phyloP scores from a whole-genome alignment of 2,888 invertebrate genomes.

The Leucoma salicis region DNA sequence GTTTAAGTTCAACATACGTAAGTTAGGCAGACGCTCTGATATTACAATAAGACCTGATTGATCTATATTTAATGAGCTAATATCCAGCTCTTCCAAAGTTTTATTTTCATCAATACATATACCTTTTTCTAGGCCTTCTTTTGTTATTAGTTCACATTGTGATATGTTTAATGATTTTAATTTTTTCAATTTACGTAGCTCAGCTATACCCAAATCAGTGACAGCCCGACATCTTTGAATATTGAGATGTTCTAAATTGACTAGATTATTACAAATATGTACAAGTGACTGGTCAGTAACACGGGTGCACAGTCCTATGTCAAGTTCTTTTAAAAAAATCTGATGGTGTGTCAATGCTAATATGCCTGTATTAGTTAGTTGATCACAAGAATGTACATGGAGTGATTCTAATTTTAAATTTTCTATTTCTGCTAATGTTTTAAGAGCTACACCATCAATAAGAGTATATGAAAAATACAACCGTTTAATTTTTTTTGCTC shows the following conservation, averaged over 20 bases:
- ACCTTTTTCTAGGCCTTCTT: constrained; percentile 83
- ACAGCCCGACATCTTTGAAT: constrained; percentile 85
- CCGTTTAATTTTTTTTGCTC: constrained; percentile 78
- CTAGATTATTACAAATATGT: constrained; percentile 81
- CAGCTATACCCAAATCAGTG: constrained; percentile 82
- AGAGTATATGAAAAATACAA: constrained; percentile 86
- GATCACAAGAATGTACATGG: constrained; percentile 82
- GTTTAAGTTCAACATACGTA: constrained; percentile 84
- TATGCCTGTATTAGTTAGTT: constrained; percentile 83
- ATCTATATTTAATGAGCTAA: constrained; percentile 83
- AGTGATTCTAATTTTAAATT: constrained; percentile 77
- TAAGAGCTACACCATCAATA: constrained; percentile 84
- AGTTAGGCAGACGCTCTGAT: constrained; percentile 80
- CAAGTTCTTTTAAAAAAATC: constrained; percentile 77
- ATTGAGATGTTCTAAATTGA: constrained; percentile 82
- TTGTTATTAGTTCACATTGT: constrained; percentile 84
- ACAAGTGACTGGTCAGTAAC: constrained; percentile 85
- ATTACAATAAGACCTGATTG: constrained; percentile 84
- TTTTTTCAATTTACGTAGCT: constrained; percentile 77
- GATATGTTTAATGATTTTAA: constrained; percentile 85
- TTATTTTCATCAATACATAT: constrained; percentile 76
- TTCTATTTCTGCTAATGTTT: constrained; percentile 75
- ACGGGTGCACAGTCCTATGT: constrained; percentile 84
- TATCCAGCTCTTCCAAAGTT: constrained; percentile 77
- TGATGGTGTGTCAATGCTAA: constrained; percentile 80